A percentile compares a stretch with the other conserved stretches of the same genome.
phyloP scores from a whole-genome alignment of 1,140 invertebrate genomes.

The Bombus polaris region DNA sequence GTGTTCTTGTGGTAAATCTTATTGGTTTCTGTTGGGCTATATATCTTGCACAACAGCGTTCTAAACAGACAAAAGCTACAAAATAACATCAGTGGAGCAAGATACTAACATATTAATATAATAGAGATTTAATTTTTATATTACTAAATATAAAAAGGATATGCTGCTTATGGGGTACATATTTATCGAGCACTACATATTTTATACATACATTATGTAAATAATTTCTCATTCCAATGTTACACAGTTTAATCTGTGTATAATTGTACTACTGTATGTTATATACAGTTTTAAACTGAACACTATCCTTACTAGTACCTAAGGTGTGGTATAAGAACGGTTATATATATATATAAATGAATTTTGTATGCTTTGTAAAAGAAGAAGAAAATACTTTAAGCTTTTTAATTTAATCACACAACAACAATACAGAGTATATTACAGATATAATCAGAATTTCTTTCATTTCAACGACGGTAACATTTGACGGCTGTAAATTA shows the following conservation, averaged over 20 bases:
- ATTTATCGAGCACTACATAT: slow-evolving; percentile 1
- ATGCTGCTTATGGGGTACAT: not conserved
- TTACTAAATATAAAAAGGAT: not conserved
- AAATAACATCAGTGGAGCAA: slow-evolving; percentile 22
- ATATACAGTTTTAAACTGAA: not conserved
- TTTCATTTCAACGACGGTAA: slow-evolving; percentile 75
- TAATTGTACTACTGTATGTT: not conserved
- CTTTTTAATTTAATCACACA: slow-evolving; percentile 82
- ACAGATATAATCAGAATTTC: slow-evolving; percentile 80
- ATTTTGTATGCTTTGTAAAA: slow-evolving; percentile 23
- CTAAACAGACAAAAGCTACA: slow-evolving; percentile 62
- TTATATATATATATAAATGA: slow-evolving; percentile 8
- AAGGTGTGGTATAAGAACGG: not conserved
- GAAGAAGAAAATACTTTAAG: slow-evolving; percentile 18
- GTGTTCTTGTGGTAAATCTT: slow-evolving; percentile 86
- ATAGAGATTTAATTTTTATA: not conserved
- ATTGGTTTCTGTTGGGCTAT: slow-evolving; percentile 88
- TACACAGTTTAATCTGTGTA: not conserved
- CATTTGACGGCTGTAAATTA: slow-evolving; percentile 71
- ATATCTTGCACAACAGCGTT: slow-evolving; percentile 85
- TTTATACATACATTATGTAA: slow-evolving; percentile 23
- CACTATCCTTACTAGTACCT: not conserved
- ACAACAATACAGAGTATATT: slow-evolving; percentile 82
- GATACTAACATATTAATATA: not conserved
- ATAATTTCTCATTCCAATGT: slow-evolving; percentile 33